phyloP scores from a whole-genome alignment of 2,888 invertebrate genomes.

The Aspidiotus destructor region DNA sequence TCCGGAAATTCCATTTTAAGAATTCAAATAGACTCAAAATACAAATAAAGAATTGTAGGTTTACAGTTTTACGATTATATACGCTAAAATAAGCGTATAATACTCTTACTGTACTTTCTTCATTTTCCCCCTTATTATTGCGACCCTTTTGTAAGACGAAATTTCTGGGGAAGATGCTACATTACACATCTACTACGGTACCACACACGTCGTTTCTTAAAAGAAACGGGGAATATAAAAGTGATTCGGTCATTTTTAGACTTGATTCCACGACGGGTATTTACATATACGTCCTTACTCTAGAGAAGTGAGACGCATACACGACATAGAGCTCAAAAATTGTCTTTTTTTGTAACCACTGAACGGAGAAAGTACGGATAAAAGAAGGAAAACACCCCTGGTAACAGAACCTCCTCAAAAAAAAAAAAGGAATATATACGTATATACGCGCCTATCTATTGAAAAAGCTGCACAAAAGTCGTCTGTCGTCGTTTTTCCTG shows the following conservation, averaged over 20 bases:
- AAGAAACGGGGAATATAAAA: too few species aligned
- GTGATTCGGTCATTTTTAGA: too few species aligned
- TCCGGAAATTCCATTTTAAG: too few species aligned
- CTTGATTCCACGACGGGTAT: too few species aligned
- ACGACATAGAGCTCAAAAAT: too few species aligned
- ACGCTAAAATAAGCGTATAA: conserved; percentile 3
- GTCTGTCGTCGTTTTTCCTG: conserved; percentile 21
- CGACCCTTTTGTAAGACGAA: background rate
- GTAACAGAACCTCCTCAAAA: conserved; percentile 17
- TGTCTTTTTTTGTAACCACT: conserved; percentile 2
- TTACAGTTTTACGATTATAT: conserved; percentile 20
- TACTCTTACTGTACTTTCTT: background rate
- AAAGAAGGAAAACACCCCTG: conserved; percentile 19
- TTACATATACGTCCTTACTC: too few species aligned
- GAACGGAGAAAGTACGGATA: conserved; percentile 1
- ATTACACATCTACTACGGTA: background rate
- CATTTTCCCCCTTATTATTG: too few species aligned
- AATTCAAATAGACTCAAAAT: too few species aligned
- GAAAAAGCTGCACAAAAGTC: conserved; percentile 29
- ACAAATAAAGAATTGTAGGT: conserved; percentile 5
- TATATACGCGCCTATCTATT: conserved; percentile 15
- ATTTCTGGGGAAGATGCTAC: conserved; percentile 1
- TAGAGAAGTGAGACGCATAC: too few species aligned
- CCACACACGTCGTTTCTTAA: background rate
- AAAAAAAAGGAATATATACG: background rate